These are phyloP conservation scores for Chironomus striatipennis DNA, from an alignment of 1,140 invertebrate species.

Conservation along the genomic window DNA sequence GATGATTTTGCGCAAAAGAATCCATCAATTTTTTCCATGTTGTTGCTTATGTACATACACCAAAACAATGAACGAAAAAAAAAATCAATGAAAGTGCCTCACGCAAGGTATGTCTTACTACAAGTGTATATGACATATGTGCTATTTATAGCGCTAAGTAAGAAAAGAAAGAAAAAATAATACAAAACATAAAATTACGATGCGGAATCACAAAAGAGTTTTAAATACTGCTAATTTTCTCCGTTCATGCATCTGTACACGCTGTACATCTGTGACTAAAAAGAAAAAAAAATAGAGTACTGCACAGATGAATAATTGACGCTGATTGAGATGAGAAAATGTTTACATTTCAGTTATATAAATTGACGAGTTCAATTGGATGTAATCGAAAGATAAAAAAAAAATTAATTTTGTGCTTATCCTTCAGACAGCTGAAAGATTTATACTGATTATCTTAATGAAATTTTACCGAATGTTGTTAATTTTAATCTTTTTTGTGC, in stretches of 20 bases:
- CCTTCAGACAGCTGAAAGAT: no score
- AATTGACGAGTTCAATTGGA: conserved; percentile 8
- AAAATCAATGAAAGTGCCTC: background rate
- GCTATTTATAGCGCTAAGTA: background rate
- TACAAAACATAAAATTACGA: background rate
- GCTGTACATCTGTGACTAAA: background rate
- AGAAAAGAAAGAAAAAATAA: background rate
- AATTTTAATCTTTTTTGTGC: no score
- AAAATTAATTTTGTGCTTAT: no score
- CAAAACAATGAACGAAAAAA: background rate
- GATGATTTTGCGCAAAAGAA: conserved; percentile 2
- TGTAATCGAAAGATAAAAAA: background rate
- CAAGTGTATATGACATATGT: conserved; percentile 1
- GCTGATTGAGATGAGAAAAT: background rate
- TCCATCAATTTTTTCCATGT: background rate
- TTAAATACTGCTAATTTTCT: background rate
- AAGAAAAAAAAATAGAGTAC: background rate
- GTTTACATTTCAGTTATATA: background rate
- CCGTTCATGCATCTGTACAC: background rate
- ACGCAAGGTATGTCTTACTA: background rate
- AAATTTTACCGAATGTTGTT: no score
- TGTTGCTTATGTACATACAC: background rate
- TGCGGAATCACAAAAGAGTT: background rate
- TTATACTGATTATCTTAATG: no score
- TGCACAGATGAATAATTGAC: conserved; percentile 7